Base-by-base conservation (phyloP, 1,140 invertebrate species). In the Drosophila busckii region DNA sequence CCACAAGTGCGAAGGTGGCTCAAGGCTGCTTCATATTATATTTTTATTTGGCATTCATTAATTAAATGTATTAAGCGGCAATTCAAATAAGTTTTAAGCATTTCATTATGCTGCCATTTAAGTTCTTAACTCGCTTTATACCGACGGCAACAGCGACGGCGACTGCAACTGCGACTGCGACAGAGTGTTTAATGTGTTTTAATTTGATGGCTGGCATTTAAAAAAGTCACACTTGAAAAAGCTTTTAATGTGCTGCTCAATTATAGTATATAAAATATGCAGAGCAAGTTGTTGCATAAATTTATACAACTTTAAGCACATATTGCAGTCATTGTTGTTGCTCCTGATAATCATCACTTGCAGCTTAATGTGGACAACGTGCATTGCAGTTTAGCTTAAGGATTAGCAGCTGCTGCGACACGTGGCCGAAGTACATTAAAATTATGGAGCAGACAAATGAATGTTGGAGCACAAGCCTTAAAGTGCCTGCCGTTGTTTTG, bases 51-150 rank as follows among this genome's bases (percentile, higher is more conserved):
- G 35, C 22, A 26, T 32, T 34, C 53, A 73, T 71, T 71, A 80
- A 82, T 80, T 82, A 80, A 82, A 68, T 49, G 29, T 42, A 37
- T 64, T 54, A 58, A 60, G 53, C 65, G 61, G 50, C 41, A 69
- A 69, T 82, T 63, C 59, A 82, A 80, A 73, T 82, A 66, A 23
- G 52, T 49, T 63, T 66, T 58, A 42, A 42, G 70, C 59, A 69
- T 73, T 70, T 73, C 60, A 82, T 80, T 82, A 73, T 58, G 64
- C 41, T 42, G 49, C 59, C 69, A 62, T 75, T 73, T 69, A 73
- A 68, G 73, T 82, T 73, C 73, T 82, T 80, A 82, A 78, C 73
- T 71, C 80, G n/a, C 71, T 78, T 68, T 80, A 80, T 68, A 71
- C n/a, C n/a, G n/a, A n/a, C n/a, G n/a, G n/a, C n/a, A n/a, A n/a